These are phyloP conservation scores for Harmothoe impar DNA, from an alignment of 2,888 invertebrate genomes.

Conservation along the genomic window DNA sequence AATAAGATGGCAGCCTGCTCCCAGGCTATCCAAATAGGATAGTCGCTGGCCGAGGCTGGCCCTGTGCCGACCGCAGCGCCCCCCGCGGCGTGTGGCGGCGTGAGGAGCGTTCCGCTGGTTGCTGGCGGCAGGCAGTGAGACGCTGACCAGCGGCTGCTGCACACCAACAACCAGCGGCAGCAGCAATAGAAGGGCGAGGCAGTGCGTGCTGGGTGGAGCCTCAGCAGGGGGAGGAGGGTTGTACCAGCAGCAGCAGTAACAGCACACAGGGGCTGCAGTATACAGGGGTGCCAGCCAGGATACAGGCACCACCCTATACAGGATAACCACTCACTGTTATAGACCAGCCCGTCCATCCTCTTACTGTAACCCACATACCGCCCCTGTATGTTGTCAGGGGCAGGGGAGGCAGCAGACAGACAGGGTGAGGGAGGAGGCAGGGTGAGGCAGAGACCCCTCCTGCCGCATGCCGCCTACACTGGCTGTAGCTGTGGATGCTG, in stretches of 20 bases:
- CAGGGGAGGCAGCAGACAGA: not conserved
- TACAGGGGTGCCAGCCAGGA: too few relatives aligned
- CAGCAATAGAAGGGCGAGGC: not conserved
- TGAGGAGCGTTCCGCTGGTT: not conserved
- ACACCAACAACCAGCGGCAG: slow-evolving; percentile 8
- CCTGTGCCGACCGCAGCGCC: not conserved
- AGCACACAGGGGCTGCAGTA: too few relatives aligned
- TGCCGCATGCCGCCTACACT: too few relatives aligned
- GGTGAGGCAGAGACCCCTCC: not conserved
- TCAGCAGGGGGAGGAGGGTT: not conserved
- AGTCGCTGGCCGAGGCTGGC: too few relatives aligned
- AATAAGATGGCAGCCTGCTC: too few relatives aligned
- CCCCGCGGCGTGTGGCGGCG: not conserved
- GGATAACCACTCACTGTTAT: too few relatives aligned
- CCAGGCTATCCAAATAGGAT: too few relatives aligned
- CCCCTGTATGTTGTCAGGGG: too few relatives aligned
- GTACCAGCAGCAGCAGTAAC: too few relatives aligned
- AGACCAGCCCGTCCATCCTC: too few relatives aligned
- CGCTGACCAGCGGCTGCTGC: not conserved
- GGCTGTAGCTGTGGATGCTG: not conserved
- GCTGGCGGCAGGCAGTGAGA: not conserved
- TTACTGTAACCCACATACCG: too few relatives aligned
- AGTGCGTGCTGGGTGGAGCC: not conserved
- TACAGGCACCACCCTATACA: too few relatives aligned
- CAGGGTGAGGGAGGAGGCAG: not conserved